These are phyloP conservation scores for Eriocheir sinensis DNA, from an alignment of 1,140 invertebrate genomes.

Conservation along the genomic window DNA sequence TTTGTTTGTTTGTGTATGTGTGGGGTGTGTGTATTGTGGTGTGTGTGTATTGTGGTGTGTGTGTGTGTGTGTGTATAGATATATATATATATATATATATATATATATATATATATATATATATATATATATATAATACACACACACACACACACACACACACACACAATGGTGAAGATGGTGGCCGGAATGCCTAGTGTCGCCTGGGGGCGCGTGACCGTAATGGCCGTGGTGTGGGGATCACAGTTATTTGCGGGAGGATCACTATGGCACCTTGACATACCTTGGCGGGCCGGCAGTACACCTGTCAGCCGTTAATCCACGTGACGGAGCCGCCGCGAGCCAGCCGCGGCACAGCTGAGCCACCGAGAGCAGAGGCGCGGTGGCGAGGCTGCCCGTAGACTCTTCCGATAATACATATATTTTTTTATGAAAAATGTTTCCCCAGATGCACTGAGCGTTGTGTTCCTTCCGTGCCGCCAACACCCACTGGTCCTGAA, in stretches of 20 bases:
- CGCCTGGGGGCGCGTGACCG: too few relatives aligned
- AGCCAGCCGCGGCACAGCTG: neutral
- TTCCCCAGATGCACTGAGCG: neutral
- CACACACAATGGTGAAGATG: neutral
- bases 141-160: neutral
- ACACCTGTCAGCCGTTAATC: neutral
- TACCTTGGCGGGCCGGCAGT: neutral
- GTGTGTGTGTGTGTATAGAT: neutral
- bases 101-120: neutral
- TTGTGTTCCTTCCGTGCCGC: neutral
- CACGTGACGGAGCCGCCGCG: neutral
- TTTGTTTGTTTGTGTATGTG: too few relatives aligned
- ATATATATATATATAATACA: neutral
- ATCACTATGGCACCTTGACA: neutral
- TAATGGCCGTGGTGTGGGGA: too few relatives aligned
- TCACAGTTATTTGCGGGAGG: neutral
- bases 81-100: slow-evolving; percentile 44
- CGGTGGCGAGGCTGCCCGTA: too few relatives aligned
- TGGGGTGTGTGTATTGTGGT: too few relatives aligned
- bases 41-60: neutral
- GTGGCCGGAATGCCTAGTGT: neutral
- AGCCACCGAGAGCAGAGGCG: too few relatives aligned
- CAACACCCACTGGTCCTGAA: neutral
- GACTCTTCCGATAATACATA: neutral
- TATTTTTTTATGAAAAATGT: neutral